Conservation (phyloP, 1,140 invertebrate genomes). For the Plectrocnemia conspersa region DNA sequence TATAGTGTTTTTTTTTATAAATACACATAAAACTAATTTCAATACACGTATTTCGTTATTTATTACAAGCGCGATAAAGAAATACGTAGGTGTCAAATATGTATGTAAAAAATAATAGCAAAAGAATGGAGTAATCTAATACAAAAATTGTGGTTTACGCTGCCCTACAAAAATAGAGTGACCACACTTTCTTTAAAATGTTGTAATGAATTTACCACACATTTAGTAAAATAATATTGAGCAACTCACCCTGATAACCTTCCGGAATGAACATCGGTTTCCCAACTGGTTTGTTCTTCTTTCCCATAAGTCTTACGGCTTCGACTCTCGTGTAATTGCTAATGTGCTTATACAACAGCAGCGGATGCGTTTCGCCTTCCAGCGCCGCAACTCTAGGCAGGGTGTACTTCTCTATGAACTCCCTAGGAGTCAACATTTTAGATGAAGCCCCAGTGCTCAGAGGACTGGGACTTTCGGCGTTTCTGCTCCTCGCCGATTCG, state of each 20-base stretch:
- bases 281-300: constrained; percentile 53
- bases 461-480: constrained; percentile 19
- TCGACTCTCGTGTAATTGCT: constrained; percentile 54
- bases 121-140: no score
- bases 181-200: no score
- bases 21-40: no score
- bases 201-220: constrained; percentile 3
- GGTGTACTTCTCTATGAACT: constrained; percentile 55
- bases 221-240: constrained; percentile 7
- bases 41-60: no score
- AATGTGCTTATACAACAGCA: constrained; percentile 53
- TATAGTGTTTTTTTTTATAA: no score
- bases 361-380: constrained; percentile 48
- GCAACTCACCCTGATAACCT: constrained; percentile 54
- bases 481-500: constrained; percentile 27
- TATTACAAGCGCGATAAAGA: no score
- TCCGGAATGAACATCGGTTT: constrained; percentile 54
- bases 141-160: no score
- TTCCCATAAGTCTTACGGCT: constrained; percentile 50
- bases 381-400: constrained; percentile 54
- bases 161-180: no score
- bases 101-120: no score
- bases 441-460: constrained; percentile 18
- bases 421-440: constrained; percentile 44
- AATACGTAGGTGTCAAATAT: no score